Evolutionary conservation across 2,888 invertebrate genomes (phyloP).

Genomic region (Leptinotarsa rubiginosa): DNA sequence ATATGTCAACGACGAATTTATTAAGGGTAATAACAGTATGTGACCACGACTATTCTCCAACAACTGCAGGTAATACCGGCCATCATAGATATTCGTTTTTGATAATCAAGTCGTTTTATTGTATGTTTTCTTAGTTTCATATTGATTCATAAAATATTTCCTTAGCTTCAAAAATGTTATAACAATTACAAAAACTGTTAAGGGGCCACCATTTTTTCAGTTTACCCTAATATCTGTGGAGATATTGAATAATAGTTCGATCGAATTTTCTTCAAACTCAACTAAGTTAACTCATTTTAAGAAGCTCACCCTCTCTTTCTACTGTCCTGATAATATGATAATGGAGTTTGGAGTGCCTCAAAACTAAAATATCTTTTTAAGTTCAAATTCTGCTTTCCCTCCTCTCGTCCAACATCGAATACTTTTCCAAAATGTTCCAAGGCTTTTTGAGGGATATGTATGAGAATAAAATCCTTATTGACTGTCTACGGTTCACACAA

Average conservation of each 20-base stretch:
- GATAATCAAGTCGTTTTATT: no score
- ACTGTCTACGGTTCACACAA: constrained; percentile 27
- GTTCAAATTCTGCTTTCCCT: constrained; percentile 32
- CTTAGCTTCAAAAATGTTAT: no score
- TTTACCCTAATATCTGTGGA: no score
- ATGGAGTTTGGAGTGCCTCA: constrained; percentile 20
- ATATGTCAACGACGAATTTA: no score
- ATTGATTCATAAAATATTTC: no score
- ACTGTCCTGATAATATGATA: neutral
- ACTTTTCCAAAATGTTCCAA: constrained; percentile 51
- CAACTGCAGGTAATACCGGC: no score
- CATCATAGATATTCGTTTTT: no score
- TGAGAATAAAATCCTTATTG: constrained; percentile 39
- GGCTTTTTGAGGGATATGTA: constrained; percentile 57
- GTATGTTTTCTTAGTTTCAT: no score
- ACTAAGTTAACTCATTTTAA: neutral
- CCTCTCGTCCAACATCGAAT: constrained; percentile 51
- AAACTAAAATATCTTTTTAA: constrained; percentile 14
- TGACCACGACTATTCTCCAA: no score
- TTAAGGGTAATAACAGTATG: no score
- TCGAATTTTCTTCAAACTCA: neutral
- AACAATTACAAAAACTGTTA: no score
- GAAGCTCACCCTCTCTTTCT: neutral
- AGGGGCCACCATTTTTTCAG: no score
- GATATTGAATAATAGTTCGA: neutral